A percentile compares a stretch with the other conserved stretches of the same genome.
Conservation (phyloP, 2,113 vertebrate species). For the Anser cygnoides region DNA sequence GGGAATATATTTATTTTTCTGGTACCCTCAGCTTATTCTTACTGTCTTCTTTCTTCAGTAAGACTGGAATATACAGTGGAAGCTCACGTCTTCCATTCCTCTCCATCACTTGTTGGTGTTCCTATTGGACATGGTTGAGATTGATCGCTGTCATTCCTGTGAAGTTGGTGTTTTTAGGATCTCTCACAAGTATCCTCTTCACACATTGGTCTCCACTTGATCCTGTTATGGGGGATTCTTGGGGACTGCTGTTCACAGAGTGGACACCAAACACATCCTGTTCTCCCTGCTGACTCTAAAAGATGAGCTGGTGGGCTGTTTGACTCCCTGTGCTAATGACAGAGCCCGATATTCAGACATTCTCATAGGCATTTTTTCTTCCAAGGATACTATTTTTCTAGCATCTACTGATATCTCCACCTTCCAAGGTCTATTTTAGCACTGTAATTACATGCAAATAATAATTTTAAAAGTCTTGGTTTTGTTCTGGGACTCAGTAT, state of each 20-base stretch:
- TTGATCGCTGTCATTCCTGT: not conserved
- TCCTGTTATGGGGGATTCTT: not conserved
- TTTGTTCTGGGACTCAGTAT: not conserved
- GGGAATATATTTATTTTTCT: not conserved
- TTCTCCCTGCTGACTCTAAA: not conserved
- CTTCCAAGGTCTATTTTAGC: not conserved
- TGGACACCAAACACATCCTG: not conserved
- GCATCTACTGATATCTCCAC: not conserved
- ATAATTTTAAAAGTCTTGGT: not conserved
- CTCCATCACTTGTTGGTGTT: not conserved
- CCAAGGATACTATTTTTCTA: not conserved
- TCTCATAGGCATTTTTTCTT: not conserved
- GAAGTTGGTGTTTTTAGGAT: not conserved
- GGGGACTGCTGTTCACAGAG: not conserved
- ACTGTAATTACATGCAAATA: not conserved
- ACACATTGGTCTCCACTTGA: not conserved
- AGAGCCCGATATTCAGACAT: not conserved
- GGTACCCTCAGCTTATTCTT: not conserved
- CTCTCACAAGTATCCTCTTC: not conserved
- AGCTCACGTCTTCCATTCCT: not conserved
- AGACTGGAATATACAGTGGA: not conserved
- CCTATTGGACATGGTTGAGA: rapidly evolving
- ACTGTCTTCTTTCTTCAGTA: not conserved
- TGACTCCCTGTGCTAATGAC: not conserved
- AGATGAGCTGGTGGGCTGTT: not conserved